phyloP scores from a whole-genome alignment of 2,888 invertebrate genomes.

The Troglohyphantes excavatus region DNA sequence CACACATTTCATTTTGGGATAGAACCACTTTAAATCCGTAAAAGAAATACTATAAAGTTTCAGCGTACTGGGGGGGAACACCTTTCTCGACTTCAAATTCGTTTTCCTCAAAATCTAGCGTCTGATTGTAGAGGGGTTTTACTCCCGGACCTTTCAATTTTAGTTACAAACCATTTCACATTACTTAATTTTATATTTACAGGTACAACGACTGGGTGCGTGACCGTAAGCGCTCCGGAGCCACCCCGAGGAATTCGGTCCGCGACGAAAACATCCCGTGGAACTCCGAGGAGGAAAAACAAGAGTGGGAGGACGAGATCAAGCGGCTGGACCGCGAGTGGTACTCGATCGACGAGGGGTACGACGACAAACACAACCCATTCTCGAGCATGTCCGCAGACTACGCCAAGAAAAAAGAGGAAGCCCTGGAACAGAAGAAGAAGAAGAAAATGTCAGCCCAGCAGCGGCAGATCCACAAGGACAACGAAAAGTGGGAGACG shows the following conservation, averaged over 20 bases:
- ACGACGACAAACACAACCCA: constrained; percentile 95
- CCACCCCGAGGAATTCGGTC: constrained; percentile 85
- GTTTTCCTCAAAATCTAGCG: too few species aligned
- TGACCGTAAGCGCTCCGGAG: constrained; percentile 87
- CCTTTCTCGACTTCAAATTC: too few species aligned
- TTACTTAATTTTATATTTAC: too few species aligned
- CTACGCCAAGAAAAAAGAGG: constrained; percentile 95
- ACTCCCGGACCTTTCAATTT: too few species aligned
- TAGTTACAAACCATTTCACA: too few species aligned
- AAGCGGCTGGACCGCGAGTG: constrained; percentile 96
- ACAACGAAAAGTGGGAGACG: constrained; percentile 99
- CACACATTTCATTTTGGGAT: too few species aligned
- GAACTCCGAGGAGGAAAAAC: constrained; percentile 64
- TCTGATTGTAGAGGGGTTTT: too few species aligned
- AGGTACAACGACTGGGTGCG: constrained; percentile 91
- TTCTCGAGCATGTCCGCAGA: constrained; percentile 94
- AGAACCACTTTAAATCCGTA: too few species aligned
- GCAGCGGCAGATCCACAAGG: constrained; percentile 97
- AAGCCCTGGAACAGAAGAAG: constrained; percentile 93
- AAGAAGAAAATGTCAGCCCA: constrained; percentile 97
- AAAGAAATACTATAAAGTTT: too few species aligned
- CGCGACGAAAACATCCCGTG: constrained; percentile 71
- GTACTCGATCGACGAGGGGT: constrained; percentile 97
- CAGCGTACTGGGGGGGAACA: too few species aligned
- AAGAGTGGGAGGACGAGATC: constrained; percentile 93